Evolutionary conservation across 2,797 vertebrate species (phyloP), one percentile per base, ranked within the genome.

Genomic region (Xiphophorus birchmanni): DNA sequence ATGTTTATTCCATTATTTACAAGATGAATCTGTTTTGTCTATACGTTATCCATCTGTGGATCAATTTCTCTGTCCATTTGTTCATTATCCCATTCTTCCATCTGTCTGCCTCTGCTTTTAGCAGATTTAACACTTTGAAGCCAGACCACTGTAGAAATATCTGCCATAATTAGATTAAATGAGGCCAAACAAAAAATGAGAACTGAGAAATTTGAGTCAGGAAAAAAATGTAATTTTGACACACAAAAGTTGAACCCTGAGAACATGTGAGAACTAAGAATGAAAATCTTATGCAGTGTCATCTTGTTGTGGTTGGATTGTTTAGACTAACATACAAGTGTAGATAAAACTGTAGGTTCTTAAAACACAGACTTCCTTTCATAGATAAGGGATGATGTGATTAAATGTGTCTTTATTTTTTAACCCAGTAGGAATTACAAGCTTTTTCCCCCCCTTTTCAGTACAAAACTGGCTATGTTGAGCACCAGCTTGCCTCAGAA

Each of bases 391-490:
- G 63, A 79, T 45, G 7, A 77, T 45, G 5, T 42, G 7, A 60
- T 48, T 60, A 29, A 42, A 42, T 48, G 29, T 40, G 18, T 54
- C 58, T 52, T 26, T 26, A 12, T 12, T 50, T 48, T 1, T 72
- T 12, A 58, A 32, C 35, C 42, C 11, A 13, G 44, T 29, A 73
- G 54, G 52, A 13, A 26, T 48, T 48, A 2, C 44, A 73, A 21
- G 21, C 2, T n/a, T 69, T 26, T 52, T 75, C 5, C 42, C 32
- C 1, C 86, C 40, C 1, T 85, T 87, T 74, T 17, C 92, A 99
- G 98, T 91, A 97, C 97, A 5, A 97, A 98, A 83, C 89, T 99
- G 94, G 97, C 97, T 56, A 96, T 97, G 90, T 92, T 99, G 86
- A 97, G 97, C 90, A 97, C 89, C 93, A 96, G 89, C 85, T 93